Evolutionary conservation across 2,888 invertebrate species (phyloP).

Genomic region (Linyphia triangularis): DNA sequence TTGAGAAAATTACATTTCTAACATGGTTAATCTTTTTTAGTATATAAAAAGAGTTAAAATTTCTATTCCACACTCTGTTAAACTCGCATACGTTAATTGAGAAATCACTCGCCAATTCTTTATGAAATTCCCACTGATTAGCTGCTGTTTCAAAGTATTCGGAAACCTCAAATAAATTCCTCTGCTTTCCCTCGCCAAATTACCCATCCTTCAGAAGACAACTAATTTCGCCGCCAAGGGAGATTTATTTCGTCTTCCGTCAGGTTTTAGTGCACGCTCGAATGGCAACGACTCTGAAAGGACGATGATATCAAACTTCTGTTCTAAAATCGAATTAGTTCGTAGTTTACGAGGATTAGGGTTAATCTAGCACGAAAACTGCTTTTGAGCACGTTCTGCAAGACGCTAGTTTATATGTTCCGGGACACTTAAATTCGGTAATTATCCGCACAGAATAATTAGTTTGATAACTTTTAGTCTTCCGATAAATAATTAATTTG

Average conservation of each 20-base stretch:
- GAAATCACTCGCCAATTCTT: conserved; percentile 5
- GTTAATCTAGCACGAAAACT: conserved; percentile 22
- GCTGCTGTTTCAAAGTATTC: conserved; percentile 28
- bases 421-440: background rate
- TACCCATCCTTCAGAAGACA: conserved; percentile 56
- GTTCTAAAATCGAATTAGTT: conserved; percentile 11
- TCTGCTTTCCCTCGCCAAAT: conserved; percentile 44
- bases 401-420: background rate
- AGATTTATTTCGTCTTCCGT: background rate
- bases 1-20: too few species aligned
- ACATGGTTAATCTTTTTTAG: too few species aligned
- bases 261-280: conserved; percentile 30
- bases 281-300: conserved; percentile 12
- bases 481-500: conserved; percentile 16
- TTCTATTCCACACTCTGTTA: too few species aligned
- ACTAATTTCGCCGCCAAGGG: conserved; percentile 23
- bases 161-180: conserved; percentile 64
- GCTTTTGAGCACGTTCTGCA: conserved; percentile 16
- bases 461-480: background rate
- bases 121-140: conserved; percentile 34
- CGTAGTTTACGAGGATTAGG: conserved; percentile 9
- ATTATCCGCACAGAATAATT: background rate
- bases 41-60: too few species aligned
- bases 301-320: background rate
- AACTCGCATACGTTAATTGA: too few species aligned